Evolutionary conservation across 1,140 invertebrate species (phyloP).

Genomic region (Cephus cinctus): DNA sequence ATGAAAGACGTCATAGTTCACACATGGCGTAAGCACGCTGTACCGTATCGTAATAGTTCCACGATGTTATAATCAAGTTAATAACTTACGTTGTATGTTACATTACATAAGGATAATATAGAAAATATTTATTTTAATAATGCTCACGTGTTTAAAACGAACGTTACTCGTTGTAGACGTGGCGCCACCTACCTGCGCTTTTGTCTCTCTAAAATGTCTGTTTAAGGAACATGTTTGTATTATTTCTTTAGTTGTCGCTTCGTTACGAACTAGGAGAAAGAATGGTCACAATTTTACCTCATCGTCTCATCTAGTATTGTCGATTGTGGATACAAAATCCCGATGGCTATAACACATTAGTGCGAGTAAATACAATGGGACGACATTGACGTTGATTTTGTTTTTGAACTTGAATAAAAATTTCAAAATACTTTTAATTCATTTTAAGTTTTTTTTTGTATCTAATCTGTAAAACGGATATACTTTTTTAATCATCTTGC

Average conservation of each 20-base stretch:
- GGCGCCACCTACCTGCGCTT: conserved; percentile 34
- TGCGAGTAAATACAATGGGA: too few relatives aligned
- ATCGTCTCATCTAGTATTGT: too few relatives aligned
- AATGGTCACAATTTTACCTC: too few relatives aligned
- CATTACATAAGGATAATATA: conserved; percentile 40
- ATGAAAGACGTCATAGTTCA: too few relatives aligned
- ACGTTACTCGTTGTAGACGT: conserved; percentile 44
- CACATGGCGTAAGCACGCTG: conserved; percentile 14
- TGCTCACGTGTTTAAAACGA: conserved; percentile 34
- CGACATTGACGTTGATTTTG: too few relatives aligned
- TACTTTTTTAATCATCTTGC: neutral
- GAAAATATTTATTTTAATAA: conserved; percentile 53
- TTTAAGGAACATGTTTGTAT: conserved; percentile 1
- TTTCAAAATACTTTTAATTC: neutral
- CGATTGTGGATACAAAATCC: too few relatives aligned
- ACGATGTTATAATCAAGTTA: conserved; percentile 43
- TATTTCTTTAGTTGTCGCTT: neutral
- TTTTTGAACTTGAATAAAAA: too few relatives aligned
- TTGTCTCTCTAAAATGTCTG: conserved; percentile 9
- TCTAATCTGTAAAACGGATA: neutral
- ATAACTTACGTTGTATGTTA: conserved; percentile 40
- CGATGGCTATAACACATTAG: too few relatives aligned
- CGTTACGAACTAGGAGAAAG: neutral
- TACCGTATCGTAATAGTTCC: conserved; percentile 33
- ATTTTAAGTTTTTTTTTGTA: conserved; percentile 2